These are phyloP conservation scores for Epinephelus malabaricus DNA, from an alignment of 2,797 vertebrate genomes.

Conservation along the genomic window DNA sequence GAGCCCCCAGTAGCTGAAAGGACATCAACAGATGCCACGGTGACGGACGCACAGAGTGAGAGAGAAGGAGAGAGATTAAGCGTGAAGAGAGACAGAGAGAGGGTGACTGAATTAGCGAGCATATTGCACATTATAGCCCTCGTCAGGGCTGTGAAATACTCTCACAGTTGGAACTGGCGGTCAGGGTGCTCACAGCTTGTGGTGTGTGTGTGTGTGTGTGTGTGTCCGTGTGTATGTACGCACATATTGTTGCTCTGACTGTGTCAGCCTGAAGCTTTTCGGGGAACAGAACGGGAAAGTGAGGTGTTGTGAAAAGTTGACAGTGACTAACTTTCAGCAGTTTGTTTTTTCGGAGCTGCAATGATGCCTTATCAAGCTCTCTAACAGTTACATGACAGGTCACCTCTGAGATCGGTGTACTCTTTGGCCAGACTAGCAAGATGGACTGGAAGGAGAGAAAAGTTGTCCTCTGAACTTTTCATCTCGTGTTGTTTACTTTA, in stretches of 20 bases:
- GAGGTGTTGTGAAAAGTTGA: conserved; percentile 19
- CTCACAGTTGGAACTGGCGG: conserved; percentile 66
- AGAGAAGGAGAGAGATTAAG: conserved; percentile 61
- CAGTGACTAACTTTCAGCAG: conserved; percentile 14
- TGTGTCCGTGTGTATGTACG: conserved; percentile 22
- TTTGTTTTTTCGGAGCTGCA: conserved; percentile 1
- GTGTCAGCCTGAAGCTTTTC: conserved; percentile 36
- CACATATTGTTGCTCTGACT: conserved; percentile 58
- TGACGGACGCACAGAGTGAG: conserved; percentile 50
- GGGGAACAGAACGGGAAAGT: neutral
- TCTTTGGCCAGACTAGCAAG: conserved; percentile 6
- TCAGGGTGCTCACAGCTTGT: conserved; percentile 68
- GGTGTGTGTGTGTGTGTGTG: conserved; percentile 34
- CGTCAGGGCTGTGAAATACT: conserved; percentile 73
- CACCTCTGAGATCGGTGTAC: neutral
- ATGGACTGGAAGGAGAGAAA: conserved; percentile 2
- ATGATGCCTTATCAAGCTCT: neutral
- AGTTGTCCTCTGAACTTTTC: neutral
- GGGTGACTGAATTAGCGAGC: conserved; percentile 66
- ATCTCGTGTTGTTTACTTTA: conserved; percentile 33
- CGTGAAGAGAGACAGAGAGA: conserved; percentile 37
- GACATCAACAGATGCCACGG: conserved; percentile 72
- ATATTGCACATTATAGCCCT: conserved; percentile 79
- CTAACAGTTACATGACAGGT: neutral
- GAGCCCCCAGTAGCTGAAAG: conserved; percentile 63